phyloP scores from a whole-genome alignment of 2,113 vertebrate species.

The Tachysurus vachellii region DNA sequence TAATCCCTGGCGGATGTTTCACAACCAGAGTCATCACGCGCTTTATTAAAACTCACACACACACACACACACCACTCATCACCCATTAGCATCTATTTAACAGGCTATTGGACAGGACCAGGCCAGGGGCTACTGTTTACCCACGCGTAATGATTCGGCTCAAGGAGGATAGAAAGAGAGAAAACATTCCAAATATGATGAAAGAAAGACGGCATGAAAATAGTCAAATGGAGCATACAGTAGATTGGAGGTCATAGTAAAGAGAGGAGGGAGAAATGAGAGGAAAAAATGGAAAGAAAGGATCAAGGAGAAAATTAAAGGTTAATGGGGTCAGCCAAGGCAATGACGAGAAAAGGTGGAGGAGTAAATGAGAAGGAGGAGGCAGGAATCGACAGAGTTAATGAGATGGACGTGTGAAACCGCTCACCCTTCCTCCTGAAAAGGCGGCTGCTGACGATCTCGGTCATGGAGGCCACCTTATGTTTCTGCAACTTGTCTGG shows the following conservation, averaged over 20 bases:
- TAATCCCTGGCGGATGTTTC: constrained; percentile 31
- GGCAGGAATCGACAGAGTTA: not conserved
- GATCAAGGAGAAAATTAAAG: not conserved
- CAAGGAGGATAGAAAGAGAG: constrained; percentile 19
- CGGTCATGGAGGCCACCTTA: constrained; percentile 94
- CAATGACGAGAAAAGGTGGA: constrained; percentile 1
- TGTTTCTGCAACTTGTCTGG: constrained; percentile 90
- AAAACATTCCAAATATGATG: constrained; percentile 6
- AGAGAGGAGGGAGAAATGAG: not conserved
- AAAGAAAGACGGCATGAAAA: not conserved
- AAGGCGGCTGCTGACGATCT: constrained; percentile 90
- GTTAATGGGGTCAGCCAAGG: constrained; percentile 16
- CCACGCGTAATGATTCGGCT: constrained; percentile 16
- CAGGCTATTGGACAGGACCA: constrained; percentile 42
- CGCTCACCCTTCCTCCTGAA: constrained; percentile 90
- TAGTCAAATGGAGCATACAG: constrained; percentile 18
- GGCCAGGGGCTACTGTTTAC: constrained; percentile 46
- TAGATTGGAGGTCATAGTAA: not conserved
- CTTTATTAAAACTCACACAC: constrained; percentile 46
- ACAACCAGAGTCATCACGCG: constrained; percentile 39
- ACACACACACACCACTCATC: constrained; percentile 46
- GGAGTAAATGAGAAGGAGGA: constrained; percentile 10
- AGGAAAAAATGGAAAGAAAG: not conserved
- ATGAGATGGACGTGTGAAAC: constrained; percentile 44
- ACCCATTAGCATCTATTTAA: constrained; percentile 48